Base-by-base conservation (phyloP, 2,888 invertebrate genomes). In the Cephus sareptanus region DNA sequence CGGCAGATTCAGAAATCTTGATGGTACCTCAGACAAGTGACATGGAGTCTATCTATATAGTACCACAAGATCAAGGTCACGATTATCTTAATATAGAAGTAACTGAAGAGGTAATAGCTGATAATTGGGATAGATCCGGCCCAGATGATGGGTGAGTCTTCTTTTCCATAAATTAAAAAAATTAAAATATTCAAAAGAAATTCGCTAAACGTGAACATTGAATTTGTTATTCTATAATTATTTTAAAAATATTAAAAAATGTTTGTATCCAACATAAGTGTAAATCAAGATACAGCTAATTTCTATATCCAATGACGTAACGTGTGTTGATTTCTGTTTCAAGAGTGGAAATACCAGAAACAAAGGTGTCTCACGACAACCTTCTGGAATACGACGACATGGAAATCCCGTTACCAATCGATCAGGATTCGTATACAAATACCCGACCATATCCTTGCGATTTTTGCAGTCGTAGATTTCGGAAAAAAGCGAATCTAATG, bases 391-490 rank as follows among this genome's bases (percentile, higher is more conserved):
- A 95, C 86, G 95, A 95, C 90, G 95, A 95, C 82, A 92, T 94
- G 89, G 95, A 96, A 91, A 95, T 96, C 75, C 96, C 96, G 4
- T 91, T 97, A 83, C 96, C 96, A 74, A 96, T 96, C 40, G 96
- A 96, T 89, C 96, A 96, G 92, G 95, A 95, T 88, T 96, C 96
- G 84, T 95, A 95, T 88, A 95, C 95, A 56, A 95, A 95, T 2
- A 94, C 94, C 88, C 93, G 96, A 6, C 97, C 97, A 0, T 96
- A 96, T 93, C 97, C 97, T 0, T 97, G 97, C 89, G 97, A 97
- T 90, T 97, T 97, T 90, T 97, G 97, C 89, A 96, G 96, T 81
- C 94, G 96, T 0, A 93, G 97, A 81, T 97, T 97, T 90, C 94
- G 96, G 71, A 97, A 97, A 89, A 97, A 97, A 88, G 95, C 95